Conservation (phyloP, 2,888 invertebrate species). For the Eilema sororculum region DNA sequence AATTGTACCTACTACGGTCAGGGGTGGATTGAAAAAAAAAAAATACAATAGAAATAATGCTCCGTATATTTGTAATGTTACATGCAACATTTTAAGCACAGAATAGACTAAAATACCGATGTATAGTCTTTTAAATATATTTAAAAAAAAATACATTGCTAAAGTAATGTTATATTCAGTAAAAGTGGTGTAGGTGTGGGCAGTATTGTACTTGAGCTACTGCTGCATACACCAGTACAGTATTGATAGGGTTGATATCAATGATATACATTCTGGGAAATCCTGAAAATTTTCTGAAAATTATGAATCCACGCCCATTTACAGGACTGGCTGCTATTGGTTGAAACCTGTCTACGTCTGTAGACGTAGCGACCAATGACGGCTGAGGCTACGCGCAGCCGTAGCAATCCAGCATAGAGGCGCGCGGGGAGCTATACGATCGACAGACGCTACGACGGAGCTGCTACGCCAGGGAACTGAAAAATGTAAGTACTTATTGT, state of each 20-base stretch:
- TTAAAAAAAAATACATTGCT: background rate
- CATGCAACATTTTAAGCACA: background rate
- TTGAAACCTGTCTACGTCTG: slow-evolving; percentile 69
- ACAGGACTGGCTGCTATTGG: slow-evolving; percentile 76
- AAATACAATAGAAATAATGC: background rate
- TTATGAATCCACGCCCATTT: slow-evolving; percentile 80
- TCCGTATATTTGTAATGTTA: background rate
- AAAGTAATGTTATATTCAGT: background rate
- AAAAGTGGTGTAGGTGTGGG: background rate
- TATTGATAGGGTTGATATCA: slow-evolving; percentile 63
- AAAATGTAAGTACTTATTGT: slow-evolving; percentile 76
- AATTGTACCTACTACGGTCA: background rate
- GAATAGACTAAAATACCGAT: background rate
- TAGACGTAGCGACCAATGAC: slow-evolving; percentile 75
- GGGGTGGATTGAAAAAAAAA: background rate
- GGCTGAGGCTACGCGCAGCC: slow-evolving; percentile 79
- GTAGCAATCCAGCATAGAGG: slow-evolving; percentile 71
- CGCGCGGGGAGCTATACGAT: slow-evolving; percentile 79
- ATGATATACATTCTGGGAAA: slow-evolving; percentile 68
- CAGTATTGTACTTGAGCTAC: slow-evolving; percentile 12
- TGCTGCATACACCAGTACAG: slow-evolving; percentile 35
- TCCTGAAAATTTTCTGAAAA: slow-evolving; percentile 85
- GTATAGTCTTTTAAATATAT: background rate
- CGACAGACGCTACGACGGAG: slow-evolving; percentile 81
- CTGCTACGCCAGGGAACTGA: slow-evolving; percentile 80